phyloP scores from a whole-genome alignment of 1,140 invertebrate genomes.

The Aphelenchoides fujianensis region DNA sequence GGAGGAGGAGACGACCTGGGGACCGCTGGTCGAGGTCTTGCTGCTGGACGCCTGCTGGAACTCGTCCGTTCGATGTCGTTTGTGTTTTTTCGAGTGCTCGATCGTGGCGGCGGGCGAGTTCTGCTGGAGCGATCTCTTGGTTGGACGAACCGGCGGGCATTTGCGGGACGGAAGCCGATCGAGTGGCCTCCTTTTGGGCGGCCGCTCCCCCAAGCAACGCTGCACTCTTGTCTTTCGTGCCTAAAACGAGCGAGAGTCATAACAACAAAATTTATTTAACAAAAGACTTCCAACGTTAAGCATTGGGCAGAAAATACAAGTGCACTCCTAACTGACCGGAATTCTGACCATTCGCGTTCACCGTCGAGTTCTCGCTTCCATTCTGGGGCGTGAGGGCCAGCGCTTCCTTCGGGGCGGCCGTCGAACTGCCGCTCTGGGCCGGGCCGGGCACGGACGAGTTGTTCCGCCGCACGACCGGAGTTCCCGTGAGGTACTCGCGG shows the following conservation, averaged over 20 bases:
- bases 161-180: not conserved
- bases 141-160: not conserved
- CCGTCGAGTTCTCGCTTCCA: not conserved
- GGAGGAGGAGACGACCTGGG: not conserved
- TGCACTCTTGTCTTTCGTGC: conserved; percentile 1
- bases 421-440: not conserved
- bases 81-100: not conserved
- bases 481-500: no score
- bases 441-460: not conserved
- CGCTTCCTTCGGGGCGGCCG: not conserved
- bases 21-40: not conserved
- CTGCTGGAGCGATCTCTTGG: not conserved
- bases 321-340: no score
- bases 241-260: not conserved
- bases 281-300: no score
- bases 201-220: no score
- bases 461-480: no score
- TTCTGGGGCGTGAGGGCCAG: no score
- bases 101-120: not conserved
- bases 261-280: not conserved
- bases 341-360: not conserved
- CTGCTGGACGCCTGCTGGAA: not conserved
- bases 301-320: no score
- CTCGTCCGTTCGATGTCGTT: not conserved
- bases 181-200: not conserved